phyloP scores from a whole-genome alignment of 2,888 invertebrate genomes.

The Drosophila algonquin region DNA sequence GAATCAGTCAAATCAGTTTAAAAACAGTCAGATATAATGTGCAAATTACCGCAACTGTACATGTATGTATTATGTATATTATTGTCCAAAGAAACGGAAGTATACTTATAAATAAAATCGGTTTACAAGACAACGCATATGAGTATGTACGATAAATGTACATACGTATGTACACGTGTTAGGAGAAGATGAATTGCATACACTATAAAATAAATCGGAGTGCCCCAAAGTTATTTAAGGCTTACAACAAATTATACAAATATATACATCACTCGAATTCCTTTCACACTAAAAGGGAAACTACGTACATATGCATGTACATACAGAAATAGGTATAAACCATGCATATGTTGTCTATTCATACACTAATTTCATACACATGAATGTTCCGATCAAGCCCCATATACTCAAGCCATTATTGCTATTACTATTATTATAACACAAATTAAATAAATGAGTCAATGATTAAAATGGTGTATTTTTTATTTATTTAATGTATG shows the following conservation, averaged over 20 bases:
- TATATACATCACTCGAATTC: slow-evolving; percentile 10
- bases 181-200: slow-evolving; percentile 9
- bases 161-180: slow-evolving; percentile 21
- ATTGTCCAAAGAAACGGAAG: neutral
- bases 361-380: slow-evolving; percentile 3
- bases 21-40: slow-evolving; percentile 17
- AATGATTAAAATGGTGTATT: slow-evolving; percentile 19
- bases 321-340: neutral
- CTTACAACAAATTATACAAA: slow-evolving; percentile 5
- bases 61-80: neutral
- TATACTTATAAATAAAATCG: slow-evolving; percentile 6
- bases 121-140: slow-evolving; percentile 14
- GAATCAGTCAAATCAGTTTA: slow-evolving; percentile 4
- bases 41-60: slow-evolving; percentile 20
- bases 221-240: slow-evolving; percentile 46
- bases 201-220: slow-evolving; percentile 36
- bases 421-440: slow-evolving; percentile 43
- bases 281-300: too few species aligned
- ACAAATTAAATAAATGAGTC: slow-evolving; percentile 55
- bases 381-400: slow-evolving; percentile 41
- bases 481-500: neutral
- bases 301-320: slow-evolving; percentile 5
- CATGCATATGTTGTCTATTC: slow-evolving; percentile 6
- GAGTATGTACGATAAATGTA: slow-evolving; percentile 17
- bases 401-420: slow-evolving; percentile 49